These are phyloP conservation scores for Dioctria linearis DNA, from an alignment of 2,888 invertebrate genomes.

Conservation along the genomic window DNA sequence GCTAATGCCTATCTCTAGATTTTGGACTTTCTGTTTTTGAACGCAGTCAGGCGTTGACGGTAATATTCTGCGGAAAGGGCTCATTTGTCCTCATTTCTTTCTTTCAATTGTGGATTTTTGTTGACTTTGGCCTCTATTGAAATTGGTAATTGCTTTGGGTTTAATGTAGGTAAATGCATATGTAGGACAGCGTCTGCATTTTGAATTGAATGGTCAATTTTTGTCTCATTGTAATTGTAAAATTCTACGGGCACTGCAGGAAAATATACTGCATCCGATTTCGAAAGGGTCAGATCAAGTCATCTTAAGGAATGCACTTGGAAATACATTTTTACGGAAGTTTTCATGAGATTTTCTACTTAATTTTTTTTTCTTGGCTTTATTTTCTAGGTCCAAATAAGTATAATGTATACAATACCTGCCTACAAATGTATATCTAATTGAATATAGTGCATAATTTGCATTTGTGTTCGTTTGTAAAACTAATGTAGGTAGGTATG, in stretches of 20 bases:
- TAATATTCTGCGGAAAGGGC: conserved; percentile 20
- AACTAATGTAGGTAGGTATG: too few relatives aligned
- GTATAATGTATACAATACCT: too few relatives aligned
- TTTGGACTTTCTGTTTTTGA: conserved; percentile 1
- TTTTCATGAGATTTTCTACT: not conserved
- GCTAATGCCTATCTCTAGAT: not conserved
- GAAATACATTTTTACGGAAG: not conserved
- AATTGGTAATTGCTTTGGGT: conserved; percentile 21
- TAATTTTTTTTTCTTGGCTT: not conserved
- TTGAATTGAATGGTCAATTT: conserved; percentile 16
- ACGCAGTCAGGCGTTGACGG: conserved; percentile 46
- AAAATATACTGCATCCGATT: not conserved
- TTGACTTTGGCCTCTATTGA: conserved; percentile 42
- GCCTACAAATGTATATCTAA: too few relatives aligned
- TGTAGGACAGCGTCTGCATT: conserved; percentile 1
- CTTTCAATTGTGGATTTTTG: conserved; percentile 21
- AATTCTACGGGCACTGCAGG: not conserved
- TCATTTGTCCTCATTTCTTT: conserved; percentile 46
- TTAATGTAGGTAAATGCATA: not conserved
- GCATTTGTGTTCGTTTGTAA: too few relatives aligned
- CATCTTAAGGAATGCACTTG: not conserved
- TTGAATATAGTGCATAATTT: too few relatives aligned
- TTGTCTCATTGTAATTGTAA: conserved; percentile 7
- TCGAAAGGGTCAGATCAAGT: too few relatives aligned
- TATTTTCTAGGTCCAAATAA: too few relatives aligned